Conservation (phyloP, 2,797 vertebrate genomes). For the Cephalopachus bancanus region DNA sequence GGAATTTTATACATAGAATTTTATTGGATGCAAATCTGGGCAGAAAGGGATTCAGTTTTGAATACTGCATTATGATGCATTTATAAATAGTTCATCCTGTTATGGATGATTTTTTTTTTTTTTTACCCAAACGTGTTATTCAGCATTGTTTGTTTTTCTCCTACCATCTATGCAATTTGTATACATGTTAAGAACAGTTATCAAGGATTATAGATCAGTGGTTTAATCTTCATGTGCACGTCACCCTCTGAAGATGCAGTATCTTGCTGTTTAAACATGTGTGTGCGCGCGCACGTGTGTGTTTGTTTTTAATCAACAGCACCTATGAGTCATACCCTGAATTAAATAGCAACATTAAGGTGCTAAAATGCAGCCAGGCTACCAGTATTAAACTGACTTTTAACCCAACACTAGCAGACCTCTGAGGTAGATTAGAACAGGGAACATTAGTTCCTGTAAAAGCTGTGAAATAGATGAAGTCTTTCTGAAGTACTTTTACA, state of each 20-base stretch:
- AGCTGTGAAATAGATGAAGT: neutral
- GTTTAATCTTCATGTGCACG: constrained; percentile 37
- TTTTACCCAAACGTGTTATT: constrained; percentile 22
- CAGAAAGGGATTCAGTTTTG: constrained; percentile 68
- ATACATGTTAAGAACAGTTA: constrained; percentile 22
- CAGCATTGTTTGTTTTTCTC: neutral
- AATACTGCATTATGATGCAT: constrained; percentile 56
- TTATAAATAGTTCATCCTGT: constrained; percentile 33
- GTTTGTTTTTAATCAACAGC: constrained; percentile 34
- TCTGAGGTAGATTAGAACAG: constrained; percentile 19
- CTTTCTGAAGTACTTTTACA: constrained; percentile 29
- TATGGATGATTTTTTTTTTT: constrained; percentile 10
- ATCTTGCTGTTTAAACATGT: constrained; percentile 33
- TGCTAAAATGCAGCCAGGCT: neutral
- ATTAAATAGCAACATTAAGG: constrained; percentile 39
- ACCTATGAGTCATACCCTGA: constrained; percentile 6
- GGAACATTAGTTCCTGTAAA: neutral
- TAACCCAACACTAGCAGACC: neutral
- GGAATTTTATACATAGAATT: constrained; percentile 66
- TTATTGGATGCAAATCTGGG: constrained; percentile 70
- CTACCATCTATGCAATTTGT: constrained; percentile 22
- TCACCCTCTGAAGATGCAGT: constrained; percentile 41
- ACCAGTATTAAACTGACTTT: neutral
- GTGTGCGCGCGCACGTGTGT: neutral
- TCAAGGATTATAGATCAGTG: constrained; percentile 24